Percentiles rank a stretch among this genome's conserved stretches.
These are phyloP conservation scores for Potamarius usumacintae DNA, from an alignment of 2,113 vertebrate genomes.

Conservation along the genomic window DNA sequence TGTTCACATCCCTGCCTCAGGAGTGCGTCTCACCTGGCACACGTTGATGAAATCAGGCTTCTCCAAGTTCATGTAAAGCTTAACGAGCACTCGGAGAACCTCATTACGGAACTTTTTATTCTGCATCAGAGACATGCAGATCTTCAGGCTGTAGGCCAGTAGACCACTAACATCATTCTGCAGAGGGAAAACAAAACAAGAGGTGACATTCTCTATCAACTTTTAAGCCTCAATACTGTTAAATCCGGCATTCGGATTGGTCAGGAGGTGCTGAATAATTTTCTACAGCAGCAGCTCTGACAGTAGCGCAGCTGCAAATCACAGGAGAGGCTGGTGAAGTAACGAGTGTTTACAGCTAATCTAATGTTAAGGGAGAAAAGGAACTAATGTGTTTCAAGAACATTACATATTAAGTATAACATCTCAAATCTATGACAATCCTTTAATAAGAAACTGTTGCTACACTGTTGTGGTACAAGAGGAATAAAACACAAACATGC, in stretches of 20 bases:
- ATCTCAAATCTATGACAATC: no score
- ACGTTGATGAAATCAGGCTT: slow-evolving; percentile 99
- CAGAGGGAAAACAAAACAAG: slow-evolving; percentile 49
- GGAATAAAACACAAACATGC: neutral
- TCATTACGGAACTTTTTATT: slow-evolving; percentile 98
- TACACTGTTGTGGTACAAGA: neutral
- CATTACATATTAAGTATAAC: neutral
- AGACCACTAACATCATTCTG: slow-evolving; percentile 95
- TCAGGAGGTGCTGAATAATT: neutral
- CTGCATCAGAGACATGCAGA: slow-evolving; percentile 99
- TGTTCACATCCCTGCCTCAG: neutral
- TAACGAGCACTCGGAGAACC: slow-evolving; percentile 92
- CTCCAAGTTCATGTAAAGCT: slow-evolving; percentile 99
- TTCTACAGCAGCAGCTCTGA: no score
- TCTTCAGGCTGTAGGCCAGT: slow-evolving; percentile 97
- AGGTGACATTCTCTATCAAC: neutral
- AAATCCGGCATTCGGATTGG: neutral
- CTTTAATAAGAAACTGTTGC: neutral
- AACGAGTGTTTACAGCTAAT: neutral
- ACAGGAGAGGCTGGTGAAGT: neutral
- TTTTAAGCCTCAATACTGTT: no score
- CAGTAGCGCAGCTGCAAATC: neutral
- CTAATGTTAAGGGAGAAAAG: neutral
- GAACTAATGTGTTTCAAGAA: neutral
- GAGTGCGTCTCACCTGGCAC: slow-evolving; percentile 83